Conservation (phyloP, 92 coral and sea anemone species). For the Umimayanthus kanabou region DNA sequence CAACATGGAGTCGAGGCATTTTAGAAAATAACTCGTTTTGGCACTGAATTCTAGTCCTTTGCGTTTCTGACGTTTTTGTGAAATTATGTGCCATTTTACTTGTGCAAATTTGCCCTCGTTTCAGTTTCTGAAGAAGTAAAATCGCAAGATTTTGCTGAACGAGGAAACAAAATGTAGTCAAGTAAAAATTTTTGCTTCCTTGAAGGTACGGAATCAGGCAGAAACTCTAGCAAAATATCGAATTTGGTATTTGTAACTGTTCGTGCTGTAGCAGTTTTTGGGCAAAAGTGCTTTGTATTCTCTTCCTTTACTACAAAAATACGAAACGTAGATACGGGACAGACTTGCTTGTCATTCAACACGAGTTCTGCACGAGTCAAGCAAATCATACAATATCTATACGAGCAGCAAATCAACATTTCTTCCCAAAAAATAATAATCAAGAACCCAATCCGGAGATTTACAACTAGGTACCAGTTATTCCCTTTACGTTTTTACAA, state of each 20-base stretch:
- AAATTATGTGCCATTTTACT: no score
- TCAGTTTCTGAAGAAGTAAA: not conserved
- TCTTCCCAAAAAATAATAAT: no score
- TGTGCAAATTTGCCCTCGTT: no score
- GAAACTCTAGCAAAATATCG: not conserved
- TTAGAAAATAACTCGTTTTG: no score
- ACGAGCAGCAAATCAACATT: not conserved
- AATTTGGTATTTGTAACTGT: not conserved
- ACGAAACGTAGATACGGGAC: not conserved
- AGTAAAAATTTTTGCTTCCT: not conserved
- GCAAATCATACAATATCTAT: not conserved
- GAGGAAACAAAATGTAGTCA: not conserved
- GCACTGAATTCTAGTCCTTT: no score
- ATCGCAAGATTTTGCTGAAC: not conserved
- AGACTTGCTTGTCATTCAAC: not conserved
- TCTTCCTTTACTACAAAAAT: not conserved
- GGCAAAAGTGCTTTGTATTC: not conserved
- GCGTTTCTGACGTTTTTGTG: no score
- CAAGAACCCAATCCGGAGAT: no score
- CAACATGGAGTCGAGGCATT: not conserved
- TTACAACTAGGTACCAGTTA: not conserved
- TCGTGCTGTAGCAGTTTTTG: not conserved
- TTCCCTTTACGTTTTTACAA: no score
- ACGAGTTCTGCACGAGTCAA: not conserved
- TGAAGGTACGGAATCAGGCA: not conserved